These are phyloP conservation scores for Gastrophryne carolinensis DNA, from an alignment of 2,797 vertebrate species.

Conservation along the genomic window DNA sequence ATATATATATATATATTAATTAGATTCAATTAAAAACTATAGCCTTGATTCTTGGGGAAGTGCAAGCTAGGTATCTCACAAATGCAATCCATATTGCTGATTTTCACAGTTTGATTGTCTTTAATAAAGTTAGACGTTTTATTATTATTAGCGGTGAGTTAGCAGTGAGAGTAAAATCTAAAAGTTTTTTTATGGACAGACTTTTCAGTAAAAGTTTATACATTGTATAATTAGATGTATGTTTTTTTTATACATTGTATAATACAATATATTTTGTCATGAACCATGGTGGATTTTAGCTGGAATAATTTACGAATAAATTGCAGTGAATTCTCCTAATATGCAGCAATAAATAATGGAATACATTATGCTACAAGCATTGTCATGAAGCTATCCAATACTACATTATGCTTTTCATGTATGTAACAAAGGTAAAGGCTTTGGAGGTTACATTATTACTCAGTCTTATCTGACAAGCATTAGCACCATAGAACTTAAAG, in stretches of 20 bases:
- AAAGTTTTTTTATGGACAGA: neutral
- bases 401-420: conserved; percentile 70
- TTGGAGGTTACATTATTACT: neutral
- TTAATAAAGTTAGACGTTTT: neutral
- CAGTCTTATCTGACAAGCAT: conserved; percentile 65
- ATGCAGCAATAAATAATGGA: conserved; percentile 36
- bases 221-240: neutral
- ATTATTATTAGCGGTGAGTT: neutral
- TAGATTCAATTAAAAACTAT: neutral
- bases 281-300: conserved; percentile 2
- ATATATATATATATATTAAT: conserved; percentile 7
- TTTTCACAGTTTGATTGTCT: no score
- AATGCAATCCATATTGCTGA: neutral
- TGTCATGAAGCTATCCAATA: conserved; percentile 11
- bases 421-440: conserved; percentile 72
- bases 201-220: neutral
- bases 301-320: conserved; percentile 22
- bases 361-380: conserved; percentile 12
- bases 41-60: no score
- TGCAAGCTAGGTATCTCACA: neutral
- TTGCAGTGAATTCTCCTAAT: neutral
- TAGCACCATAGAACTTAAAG: conserved; percentile 68
- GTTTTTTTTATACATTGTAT: conserved; percentile 3
- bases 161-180: neutral
- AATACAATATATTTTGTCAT: neutral